Evolutionary conservation across 1,140 invertebrate species (phyloP).

Genomic region (Brachionus calyciflorus): DNA sequence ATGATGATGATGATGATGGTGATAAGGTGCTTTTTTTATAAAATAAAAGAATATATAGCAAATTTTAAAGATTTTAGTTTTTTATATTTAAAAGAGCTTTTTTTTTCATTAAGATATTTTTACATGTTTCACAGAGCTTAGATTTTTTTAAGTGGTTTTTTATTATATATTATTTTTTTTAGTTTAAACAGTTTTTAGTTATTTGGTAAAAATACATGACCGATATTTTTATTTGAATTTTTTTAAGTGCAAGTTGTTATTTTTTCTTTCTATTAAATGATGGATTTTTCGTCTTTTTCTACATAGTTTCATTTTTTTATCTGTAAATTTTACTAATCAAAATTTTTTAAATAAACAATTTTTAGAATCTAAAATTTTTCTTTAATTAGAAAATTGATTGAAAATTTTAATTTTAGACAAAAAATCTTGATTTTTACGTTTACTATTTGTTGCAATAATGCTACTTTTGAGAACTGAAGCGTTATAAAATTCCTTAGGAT

Average conservation of each 20-base stretch:
- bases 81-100: not conserved
- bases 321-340: not conserved
- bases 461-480: too few species aligned
- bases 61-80: not conserved
- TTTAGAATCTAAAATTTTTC: too few species aligned
- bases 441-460: too few species aligned
- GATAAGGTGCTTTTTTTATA: not conserved
- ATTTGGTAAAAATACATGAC: constrained; percentile 11
- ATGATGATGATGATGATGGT: not conserved
- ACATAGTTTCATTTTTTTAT: not conserved
- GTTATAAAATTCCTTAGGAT: too few species aligned
- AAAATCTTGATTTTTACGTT: too few species aligned
- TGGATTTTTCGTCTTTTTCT: not conserved
- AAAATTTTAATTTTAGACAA: too few species aligned
- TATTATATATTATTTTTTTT: not conserved
- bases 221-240: not conserved
- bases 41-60: constrained; percentile 4
- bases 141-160: not conserved
- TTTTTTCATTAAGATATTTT: not conserved
- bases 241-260: constrained; percentile 36
- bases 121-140: not conserved
- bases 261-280: not conserved
- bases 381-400: too few species aligned
- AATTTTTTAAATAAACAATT: too few species aligned
- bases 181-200: constrained; percentile 29